These are phyloP conservation scores for Myiozetetes cayanensis DNA, from an alignment of 2,113 vertebrate genomes.

Conservation along the genomic window DNA sequence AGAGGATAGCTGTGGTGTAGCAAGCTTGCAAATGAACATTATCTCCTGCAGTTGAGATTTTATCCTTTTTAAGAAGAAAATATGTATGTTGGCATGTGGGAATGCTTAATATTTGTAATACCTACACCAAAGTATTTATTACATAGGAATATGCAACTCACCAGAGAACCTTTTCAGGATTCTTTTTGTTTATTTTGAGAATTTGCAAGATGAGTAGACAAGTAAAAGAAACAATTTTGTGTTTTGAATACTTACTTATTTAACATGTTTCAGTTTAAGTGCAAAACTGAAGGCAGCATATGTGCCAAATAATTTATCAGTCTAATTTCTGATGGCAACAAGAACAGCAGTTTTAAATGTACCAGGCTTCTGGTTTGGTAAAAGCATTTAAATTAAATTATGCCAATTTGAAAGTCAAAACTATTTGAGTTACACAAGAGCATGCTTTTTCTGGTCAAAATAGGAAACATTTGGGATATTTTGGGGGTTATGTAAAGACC, in stretches of 20 bases:
- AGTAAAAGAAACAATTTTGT: neutral
- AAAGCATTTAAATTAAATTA: conserved; percentile 55
- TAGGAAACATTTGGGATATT: conserved; percentile 70
- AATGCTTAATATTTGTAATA: neutral
- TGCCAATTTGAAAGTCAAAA: conserved; percentile 64
- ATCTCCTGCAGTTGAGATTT: neutral
- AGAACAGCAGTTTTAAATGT: conserved; percentile 19
- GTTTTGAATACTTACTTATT: neutral
- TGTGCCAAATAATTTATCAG: conserved; percentile 44
- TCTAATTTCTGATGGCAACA: conserved; percentile 46
- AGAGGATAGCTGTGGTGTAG: neutral
- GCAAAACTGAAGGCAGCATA: neutral
- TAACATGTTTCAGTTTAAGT: neutral
- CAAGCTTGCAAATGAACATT: neutral
- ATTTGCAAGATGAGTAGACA: neutral
- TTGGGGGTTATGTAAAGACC: conserved; percentile 66
- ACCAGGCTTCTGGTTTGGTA: conserved; percentile 44
- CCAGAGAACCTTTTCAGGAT: neutral
- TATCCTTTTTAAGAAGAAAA: neutral
- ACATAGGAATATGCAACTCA: neutral
- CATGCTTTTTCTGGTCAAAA: conserved; percentile 55
- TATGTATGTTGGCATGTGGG: neutral
- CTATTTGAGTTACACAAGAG: conserved; percentile 45
- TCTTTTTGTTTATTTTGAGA: neutral
- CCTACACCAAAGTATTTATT: neutral